These are phyloP conservation scores for Agonum fuliginosum DNA, from an alignment of 2,888 invertebrate genomes.

Conservation along the genomic window DNA sequence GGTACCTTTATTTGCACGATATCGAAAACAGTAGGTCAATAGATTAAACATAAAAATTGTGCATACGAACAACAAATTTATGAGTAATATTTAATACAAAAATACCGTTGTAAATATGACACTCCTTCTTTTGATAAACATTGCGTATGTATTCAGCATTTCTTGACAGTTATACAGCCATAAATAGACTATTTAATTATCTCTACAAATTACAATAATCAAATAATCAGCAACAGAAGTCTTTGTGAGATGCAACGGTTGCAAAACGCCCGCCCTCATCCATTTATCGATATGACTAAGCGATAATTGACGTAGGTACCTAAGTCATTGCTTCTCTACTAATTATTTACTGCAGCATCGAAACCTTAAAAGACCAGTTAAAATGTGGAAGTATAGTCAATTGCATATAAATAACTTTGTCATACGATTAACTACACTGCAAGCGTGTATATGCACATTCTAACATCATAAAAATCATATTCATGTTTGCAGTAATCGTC, in stretches of 20 bases:
- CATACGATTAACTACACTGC: neutral
- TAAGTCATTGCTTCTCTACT: neutral
- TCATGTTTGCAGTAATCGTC: neutral
- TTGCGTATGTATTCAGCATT: neutral
- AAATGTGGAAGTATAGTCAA: conserved; percentile 12
- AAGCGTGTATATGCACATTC: neutral
- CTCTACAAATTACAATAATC: conserved; percentile 39
- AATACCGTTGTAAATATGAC: no score
- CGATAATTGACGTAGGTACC: conserved; percentile 39
- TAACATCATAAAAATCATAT: neutral
- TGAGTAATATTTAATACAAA: no score
- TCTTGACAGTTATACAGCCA: neutral
- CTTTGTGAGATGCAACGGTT: conserved; percentile 18
- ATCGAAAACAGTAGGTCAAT: no score
- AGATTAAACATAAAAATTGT: no score
- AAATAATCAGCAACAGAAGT: conserved; percentile 16
- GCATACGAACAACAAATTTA: no score
- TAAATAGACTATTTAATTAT: conserved; percentile 3
- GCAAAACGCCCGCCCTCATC: conserved; percentile 8
- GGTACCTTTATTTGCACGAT: no score
- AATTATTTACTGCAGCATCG: conserved; percentile 14
- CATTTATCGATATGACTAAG: conserved; percentile 29
- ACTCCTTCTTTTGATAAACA: no score
- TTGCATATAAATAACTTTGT: conserved; percentile 1
- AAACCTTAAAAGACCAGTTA: conserved; percentile 7